Evolutionary conservation across 1,140 invertebrate genomes (phyloP), one percentile per base, ranked within the genome.

Genomic region (Oscheius sp.): DNA sequence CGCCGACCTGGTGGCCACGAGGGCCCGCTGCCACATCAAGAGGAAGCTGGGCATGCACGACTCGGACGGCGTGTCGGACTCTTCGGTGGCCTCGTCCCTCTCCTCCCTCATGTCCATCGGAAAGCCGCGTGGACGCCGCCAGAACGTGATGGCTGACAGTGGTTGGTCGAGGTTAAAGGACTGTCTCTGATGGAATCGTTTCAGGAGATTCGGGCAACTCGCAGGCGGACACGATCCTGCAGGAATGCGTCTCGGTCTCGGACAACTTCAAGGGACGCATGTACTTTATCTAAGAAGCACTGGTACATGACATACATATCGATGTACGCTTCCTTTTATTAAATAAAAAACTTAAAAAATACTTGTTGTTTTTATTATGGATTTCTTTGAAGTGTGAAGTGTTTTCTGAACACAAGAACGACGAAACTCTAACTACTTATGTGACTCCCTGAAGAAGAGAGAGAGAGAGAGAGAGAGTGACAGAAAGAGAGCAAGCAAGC

Each of bases 1-100:
- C 85, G 93, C 93, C 29, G 93, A 96, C 87, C 88, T 94, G 66
- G 93, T 91, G n/a, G 93, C 92, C 15, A 90, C 90, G 68, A 87
- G 93, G 55, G 92, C 86, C 18, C 79, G 87, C 34, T 77, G 67
- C 45, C 79, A 81, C 68, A 64, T 79, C 64, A 79, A 79, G 65
- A 65, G 78, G 28, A 77, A 77, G 75, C 49, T 78, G 76, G 73
- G 42, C 65, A 38, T 68, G 32, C 70, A 73, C 29, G 70, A 73
- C 4, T 28, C 34, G 2, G 64, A 73, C 35, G n/a, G 29, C 13
- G 36, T 29, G 26, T 63, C 61, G 13, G 36, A 38, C 61, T 34
- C 61, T 18, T 63, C 61, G 61, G 35, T 63, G 7, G 26, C 23
- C 18, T 32, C 26, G 26, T 36, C 61, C 4, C 61, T 63, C 61